phyloP scores from a whole-genome alignment of 2,888 invertebrate genomes.

The Diogma glabrata region DNA sequence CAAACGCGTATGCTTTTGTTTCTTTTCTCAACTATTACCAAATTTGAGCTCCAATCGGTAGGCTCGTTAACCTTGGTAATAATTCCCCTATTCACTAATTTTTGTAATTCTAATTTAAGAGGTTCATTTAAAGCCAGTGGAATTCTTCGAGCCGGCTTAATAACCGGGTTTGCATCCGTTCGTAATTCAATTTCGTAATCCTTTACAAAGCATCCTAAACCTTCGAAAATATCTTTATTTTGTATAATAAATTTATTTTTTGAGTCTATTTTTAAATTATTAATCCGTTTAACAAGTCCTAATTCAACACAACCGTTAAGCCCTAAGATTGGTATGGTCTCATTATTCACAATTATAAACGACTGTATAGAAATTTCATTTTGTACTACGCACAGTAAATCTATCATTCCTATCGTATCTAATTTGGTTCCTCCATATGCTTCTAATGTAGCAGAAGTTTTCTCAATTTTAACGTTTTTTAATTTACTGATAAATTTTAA shows the following conservation, averaged over 20 bases:
- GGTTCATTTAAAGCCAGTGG: neutral
- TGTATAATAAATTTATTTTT: no score
- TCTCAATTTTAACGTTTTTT: neutral
- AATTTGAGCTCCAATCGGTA: conserved; percentile 4
- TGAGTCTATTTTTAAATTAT: no score
- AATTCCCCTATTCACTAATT: neutral
- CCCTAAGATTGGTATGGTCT: neutral
- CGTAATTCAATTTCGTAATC: conserved; percentile 4
- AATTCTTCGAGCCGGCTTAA: neutral
- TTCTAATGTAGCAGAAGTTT: no score
- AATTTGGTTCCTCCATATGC: no score
- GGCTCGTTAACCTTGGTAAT: neutral
- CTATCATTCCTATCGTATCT: neutral
- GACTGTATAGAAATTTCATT: conserved; percentile 1
- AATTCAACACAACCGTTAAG: neutral
- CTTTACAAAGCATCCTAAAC: neutral
- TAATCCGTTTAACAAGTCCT: neutral
- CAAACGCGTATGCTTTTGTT: neutral
- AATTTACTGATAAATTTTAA: neutral
- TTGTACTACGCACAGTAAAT: neutral
- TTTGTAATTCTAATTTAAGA: conserved; percentile 4
- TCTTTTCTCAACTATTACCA: conserved; percentile 11
- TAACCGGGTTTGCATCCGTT: neutral
- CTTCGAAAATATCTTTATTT: no score
- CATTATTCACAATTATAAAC: conserved; percentile 2